Base-by-base conservation (phyloP, 53 echinoderm and acorn worm species). In the Echinometra lucunter region DNA sequence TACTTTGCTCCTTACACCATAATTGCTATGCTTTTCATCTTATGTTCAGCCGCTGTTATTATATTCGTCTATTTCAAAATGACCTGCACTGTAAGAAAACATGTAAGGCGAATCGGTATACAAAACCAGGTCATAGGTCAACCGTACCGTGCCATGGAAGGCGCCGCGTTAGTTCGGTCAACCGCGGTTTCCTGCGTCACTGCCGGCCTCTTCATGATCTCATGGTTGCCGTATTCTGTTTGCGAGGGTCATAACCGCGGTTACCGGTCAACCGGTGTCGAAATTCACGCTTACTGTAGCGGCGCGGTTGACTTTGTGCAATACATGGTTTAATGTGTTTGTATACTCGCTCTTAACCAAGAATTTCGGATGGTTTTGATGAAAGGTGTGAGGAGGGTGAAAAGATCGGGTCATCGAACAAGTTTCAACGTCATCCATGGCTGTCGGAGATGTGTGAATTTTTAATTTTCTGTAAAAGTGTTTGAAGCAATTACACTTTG, bases 141-240 rank as follows among this genome's bases (percentile, higher is more conserved):
- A 57, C 49, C 53, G 82, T 12, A 69, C 15, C 42, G 69, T 6
- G 37, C 28, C 25, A 57, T 34, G 21, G 78, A 55, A 34, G 47
- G 80, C 38, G 81, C 58, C 18, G 93, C 35, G 21, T 88, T 88
- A 35, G 35, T 56, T 25, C 78, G 56, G 38, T 49, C 81, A 47
- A 78, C 93, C 34, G 40, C 37, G 21, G 80, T 80, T 16, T 80
- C 80, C 5, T 55, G 55, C 37, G 27, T 93, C 37, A 55, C 80
- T 4, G 58, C 93, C 35, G 93, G 93, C 3, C 30, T 55, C 40
- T 93, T 93, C 38, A 49, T 53, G 21, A 37, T 93, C 40, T 45
- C 80, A 40, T 93, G 93, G 93, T 37, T 93, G 25, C 93, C 93
- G n/a, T 93, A 78, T 53, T 78, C 80, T 7, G 57, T 93, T 21